A percentile compares a stretch with the other conserved stretches of the same genome.
Conservation (phyloP, 1,140 invertebrate genomes). For the Brachionus angularis region DNA sequence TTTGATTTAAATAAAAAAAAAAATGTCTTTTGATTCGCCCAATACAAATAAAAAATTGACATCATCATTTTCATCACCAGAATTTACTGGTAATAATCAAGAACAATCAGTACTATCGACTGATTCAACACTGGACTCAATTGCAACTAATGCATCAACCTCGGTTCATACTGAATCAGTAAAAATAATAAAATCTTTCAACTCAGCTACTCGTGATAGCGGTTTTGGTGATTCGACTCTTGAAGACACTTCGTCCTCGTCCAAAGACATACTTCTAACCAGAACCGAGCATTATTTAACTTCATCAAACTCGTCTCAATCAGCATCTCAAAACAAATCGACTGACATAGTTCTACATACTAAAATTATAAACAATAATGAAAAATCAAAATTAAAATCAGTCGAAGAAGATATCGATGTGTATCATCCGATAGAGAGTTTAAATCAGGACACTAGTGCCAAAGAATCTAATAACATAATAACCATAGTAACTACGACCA, state of each 20-base stretch:
- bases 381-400: background rate
- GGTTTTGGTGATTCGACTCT: constrained; percentile 13
- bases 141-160: background rate
- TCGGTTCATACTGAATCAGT: constrained; percentile 7
- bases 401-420: constrained; percentile 18
- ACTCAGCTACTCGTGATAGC: constrained; percentile 13
- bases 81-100: background rate
- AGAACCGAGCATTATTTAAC: constrained; percentile 19
- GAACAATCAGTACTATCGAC: background rate
- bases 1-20: too few relatives aligned
- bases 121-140: constrained; percentile 28
- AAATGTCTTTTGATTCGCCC: constrained; percentile 3
- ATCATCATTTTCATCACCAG: constrained; percentile 24
- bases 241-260: background rate
- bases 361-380: background rate
- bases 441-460: too few relatives aligned
- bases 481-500: constrained; percentile 35
- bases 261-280: background rate
- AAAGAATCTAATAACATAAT: too few relatives aligned
- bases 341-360: constrained; percentile 17
- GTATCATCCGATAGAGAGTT: background rate
- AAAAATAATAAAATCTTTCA: constrained; percentile 3
- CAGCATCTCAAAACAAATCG: background rate
- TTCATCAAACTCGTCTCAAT: background rate
- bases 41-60: constrained; percentile 7